Conservation (phyloP, 2,888 invertebrate species). For the Luperina nickerlii region DNA sequence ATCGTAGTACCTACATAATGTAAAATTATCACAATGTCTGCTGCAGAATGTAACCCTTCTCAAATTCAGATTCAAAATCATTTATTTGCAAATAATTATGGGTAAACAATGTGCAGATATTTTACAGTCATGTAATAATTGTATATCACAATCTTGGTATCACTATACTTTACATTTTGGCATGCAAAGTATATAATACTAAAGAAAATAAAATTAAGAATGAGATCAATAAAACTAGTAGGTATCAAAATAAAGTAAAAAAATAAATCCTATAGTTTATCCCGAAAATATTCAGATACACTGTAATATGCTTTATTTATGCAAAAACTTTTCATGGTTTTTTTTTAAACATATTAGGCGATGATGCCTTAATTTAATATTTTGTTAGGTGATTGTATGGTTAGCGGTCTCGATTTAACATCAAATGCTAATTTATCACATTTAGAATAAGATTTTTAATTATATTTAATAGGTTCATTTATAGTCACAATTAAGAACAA, state of each 20-base stretch:
- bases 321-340: background rate
- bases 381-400: background rate
- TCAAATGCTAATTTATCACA: background rate
- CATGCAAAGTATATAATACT: background rate
- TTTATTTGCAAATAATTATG: no score
- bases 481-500: background rate
- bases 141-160: background rate
- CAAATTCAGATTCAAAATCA: background rate
- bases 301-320: background rate
- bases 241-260: no score
- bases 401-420: background rate
- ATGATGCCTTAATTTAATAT: background rate
- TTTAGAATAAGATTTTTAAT: background rate
- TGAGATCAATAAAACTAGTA: background rate
- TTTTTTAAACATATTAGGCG: background rate
- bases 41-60: background rate
- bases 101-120: no score
- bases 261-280: background rate
- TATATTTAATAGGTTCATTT: background rate
- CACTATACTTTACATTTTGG: background rate
- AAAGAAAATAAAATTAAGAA: background rate
- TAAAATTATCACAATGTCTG: background rate
- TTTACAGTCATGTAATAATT: background rate
- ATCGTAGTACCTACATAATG: background rate
- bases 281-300: background rate